phyloP scores from a whole-genome alignment of 1,140 invertebrate species.

The Hermetia illucens region DNA sequence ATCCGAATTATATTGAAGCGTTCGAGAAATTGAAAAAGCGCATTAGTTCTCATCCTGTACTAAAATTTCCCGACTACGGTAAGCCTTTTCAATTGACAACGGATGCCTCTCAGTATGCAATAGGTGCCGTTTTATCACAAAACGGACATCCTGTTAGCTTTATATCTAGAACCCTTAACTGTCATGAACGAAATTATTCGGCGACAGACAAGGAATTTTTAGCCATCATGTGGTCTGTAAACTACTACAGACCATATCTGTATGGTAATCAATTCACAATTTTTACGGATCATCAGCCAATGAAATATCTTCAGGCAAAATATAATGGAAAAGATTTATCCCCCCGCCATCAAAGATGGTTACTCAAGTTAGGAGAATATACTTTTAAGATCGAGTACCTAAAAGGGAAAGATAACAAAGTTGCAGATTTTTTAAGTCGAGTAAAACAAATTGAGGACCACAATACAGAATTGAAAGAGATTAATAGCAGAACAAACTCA shows the following conservation, averaged over 20 bases:
- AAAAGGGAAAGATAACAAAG: slow-evolving; percentile 6
- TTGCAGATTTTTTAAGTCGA: slow-evolving; percentile 8
- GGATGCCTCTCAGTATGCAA: slow-evolving; percentile 14
- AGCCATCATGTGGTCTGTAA: slow-evolving; percentile 33
- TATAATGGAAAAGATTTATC: slow-evolving; percentile 5
- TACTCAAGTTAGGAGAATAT: slow-evolving; percentile 7
- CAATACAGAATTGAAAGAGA: slow-evolving; percentile 1
- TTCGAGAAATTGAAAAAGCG: slow-evolving; percentile 25
- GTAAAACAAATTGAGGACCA: neutral
- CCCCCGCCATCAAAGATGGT: slow-evolving; percentile 4
- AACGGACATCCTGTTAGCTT: slow-evolving; percentile 19
- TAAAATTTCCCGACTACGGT: slow-evolving; percentile 10
- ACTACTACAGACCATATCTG: slow-evolving; percentile 29
- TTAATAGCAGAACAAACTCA: too few relatives aligned
- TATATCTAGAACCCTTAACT: slow-evolving; percentile 25
- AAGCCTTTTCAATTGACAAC: slow-evolving; percentile 12
- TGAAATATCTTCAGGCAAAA: slow-evolving; percentile 30
- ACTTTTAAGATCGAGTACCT: slow-evolving; percentile 7
- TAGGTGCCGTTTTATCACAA: slow-evolving; percentile 18
- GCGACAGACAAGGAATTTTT: slow-evolving; percentile 33
- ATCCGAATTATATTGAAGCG: slow-evolving; percentile 29
- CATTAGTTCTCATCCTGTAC: slow-evolving; percentile 17
- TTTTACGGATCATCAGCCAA: slow-evolving; percentile 34
- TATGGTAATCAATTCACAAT: slow-evolving; percentile 27
- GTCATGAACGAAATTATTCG: slow-evolving; percentile 32